Conservation (phyloP, 2,888 invertebrate genomes). For the Zaprionus lineosus region DNA sequence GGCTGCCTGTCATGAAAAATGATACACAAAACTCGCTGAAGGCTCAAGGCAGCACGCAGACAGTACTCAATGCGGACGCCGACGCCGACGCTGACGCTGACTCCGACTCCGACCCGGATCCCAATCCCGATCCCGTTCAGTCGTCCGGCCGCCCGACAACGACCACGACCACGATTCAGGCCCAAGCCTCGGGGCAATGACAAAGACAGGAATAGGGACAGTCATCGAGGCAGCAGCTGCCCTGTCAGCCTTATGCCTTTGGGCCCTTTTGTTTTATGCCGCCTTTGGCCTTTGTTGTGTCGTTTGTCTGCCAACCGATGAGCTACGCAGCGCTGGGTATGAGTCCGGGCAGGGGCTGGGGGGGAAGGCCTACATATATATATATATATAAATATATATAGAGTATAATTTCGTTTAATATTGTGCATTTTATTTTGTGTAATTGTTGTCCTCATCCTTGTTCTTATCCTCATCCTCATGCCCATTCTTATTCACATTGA, state of each 20-base stretch:
- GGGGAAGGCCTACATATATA: constrained; percentile 20
- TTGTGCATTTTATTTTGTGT: constrained; percentile 76
- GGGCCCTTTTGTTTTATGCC: constrained; percentile 75
- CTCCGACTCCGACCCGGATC: no score
- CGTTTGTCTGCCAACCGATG: constrained; percentile 55
- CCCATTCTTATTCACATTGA: constrained; percentile 24
- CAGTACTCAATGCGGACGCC: no score
- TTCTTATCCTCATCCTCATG: constrained; percentile 39
- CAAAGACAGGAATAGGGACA: constrained; percentile 11
- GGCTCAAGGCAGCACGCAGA: constrained; percentile 25
- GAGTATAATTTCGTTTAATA: constrained; percentile 74
- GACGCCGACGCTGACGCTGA: no score
- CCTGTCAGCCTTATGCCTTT: constrained; percentile 75
- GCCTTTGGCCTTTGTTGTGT: constrained; percentile 71
- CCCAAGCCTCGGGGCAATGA: constrained; percentile 1
- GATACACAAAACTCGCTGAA: constrained; percentile 69
- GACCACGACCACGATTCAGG: background rate
- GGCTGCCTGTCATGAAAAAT: constrained; percentile 72
- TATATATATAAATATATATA: constrained; percentile 11
- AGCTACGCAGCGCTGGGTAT: no score
- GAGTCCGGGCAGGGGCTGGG: no score
- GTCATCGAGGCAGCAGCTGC: constrained; percentile 54
- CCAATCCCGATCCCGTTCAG: no score
- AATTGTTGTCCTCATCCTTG: constrained; percentile 66
- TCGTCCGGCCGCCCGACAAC: no score